A percentile compares a stretch with the other conserved stretches of the same genome.
These are phyloP conservation scores for Dipodomys merriami DNA, from an alignment of 2,113 vertebrate species.

Conservation along the genomic window DNA sequence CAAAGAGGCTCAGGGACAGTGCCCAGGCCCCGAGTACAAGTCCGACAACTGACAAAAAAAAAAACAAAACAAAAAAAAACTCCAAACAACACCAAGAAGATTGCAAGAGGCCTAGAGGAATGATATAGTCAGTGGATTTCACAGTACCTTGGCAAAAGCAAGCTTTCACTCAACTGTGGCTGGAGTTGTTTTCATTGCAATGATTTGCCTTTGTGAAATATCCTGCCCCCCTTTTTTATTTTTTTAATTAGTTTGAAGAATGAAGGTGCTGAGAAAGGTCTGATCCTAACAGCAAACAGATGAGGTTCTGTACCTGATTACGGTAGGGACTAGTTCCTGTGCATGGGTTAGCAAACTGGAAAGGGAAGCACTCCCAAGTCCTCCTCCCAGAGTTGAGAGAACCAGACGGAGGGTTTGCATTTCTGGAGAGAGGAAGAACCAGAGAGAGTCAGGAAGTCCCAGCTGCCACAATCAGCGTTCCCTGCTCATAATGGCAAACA, in stretches of 20 bases:
- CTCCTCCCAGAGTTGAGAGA: constrained; percentile 21
- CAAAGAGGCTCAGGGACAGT: too few species aligned
- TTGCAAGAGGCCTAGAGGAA: background rate
- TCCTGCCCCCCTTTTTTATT: too few species aligned
- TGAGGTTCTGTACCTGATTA: constrained; percentile 53
- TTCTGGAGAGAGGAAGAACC: constrained; percentile 39
- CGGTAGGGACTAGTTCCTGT: constrained; percentile 49
- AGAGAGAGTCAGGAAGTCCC: background rate
- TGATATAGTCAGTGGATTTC: background rate
- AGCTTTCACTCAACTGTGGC: background rate
- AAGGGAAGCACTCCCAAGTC: background rate
- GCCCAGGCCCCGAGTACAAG: too few species aligned
- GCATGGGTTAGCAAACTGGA: background rate
- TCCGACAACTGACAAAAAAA: too few species aligned
- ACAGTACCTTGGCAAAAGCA: background rate
- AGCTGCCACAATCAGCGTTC: background rate
- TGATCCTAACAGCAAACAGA: background rate
- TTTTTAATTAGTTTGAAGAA: too few species aligned
- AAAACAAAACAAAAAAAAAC: too few species aligned
- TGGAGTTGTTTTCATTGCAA: background rate
- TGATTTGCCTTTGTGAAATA: background rate
- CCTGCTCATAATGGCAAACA: background rate
- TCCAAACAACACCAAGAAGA: too few species aligned
- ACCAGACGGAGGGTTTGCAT: constrained; percentile 21
- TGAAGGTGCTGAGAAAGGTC: background rate